Evolutionary conservation across 2,797 vertebrate genomes (phyloP), one percentile per base, ranked within the genome.

Genomic region (Melanotaenia nigrans): DNA sequence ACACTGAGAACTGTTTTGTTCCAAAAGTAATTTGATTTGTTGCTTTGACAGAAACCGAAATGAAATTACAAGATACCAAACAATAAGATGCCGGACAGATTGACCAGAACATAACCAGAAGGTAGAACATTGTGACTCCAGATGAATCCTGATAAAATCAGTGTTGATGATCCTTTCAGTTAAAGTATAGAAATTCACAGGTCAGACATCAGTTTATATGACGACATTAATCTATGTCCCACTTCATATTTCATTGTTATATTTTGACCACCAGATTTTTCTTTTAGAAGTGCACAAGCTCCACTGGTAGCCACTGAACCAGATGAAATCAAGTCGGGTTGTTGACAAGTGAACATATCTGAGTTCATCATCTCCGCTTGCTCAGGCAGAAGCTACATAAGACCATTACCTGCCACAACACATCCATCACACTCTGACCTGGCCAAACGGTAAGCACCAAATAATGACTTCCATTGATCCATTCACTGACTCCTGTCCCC

Each of bases 391-490:
- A 71, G 72, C 70, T 35, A 81, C 69, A 68, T 61, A 82, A 71
- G 67, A 77, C 72, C 78, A 62, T 90, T 86, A 83, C 82, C 77
- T 81, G 84, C 77, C 78, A 77, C 81, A 71, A 61, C 82, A 62
- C 83, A 84, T 90, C 82, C 74, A 84, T 89, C 87, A 87, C 81
- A 8, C 65, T 2, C 1, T 56, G 87, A 88, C 83, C 87, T 56
- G 82, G 79, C 79, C 85, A 77, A 77, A 89, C 54, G 49, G 72
- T 88, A 85, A 89, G 82, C 79, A 79, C 77, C 81, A 71, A 68
- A 87, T 87, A 89, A 92, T 85, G 83, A 88, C 86, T 79, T 71
- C 84, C 85, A 88, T 85, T 86, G 86, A 87, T 92, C 84, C 76
- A 10, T 61, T 84, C 80, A 64, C 78, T 84, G 75, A 76, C 81